A percentile compares a stretch with the other conserved stretches of the same genome.
Evolutionary conservation across 2,888 invertebrate genomes (phyloP).

Genomic region (Epistrophella euchroma): DNA sequence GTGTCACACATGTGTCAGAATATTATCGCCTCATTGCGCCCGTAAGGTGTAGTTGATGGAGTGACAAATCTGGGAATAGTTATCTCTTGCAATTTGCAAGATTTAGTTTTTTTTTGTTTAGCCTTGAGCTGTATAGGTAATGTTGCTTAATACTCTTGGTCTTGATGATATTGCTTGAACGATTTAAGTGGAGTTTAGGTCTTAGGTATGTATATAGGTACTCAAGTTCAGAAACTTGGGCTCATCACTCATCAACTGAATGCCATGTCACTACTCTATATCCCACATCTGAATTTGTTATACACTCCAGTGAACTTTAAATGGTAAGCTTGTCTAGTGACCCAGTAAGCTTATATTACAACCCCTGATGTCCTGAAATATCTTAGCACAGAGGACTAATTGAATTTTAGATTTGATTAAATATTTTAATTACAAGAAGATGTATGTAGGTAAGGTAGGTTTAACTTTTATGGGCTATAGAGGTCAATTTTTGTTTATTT

Average conservation of each 20-base stretch:
- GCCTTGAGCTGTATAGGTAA: constrained; percentile 1
- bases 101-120: constrained; percentile 7
- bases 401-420: too few relatives aligned
- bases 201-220: neutral
- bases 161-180: neutral
- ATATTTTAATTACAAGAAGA: too few relatives aligned
- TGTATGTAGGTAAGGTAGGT: too few relatives aligned
- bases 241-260: neutral
- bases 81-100: constrained; percentile 37
- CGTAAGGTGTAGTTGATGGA: constrained; percentile 55
- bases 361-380: too few relatives aligned
- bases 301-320: neutral
- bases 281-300: neutral
- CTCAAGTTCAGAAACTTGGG: neutral
- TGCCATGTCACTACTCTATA: neutral
- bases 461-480: too few relatives aligned
- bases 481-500: too few relatives aligned
- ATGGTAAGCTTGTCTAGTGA: neutral
- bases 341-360: too few relatives aligned
- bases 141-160: neutral
- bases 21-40: constrained; percentile 63
- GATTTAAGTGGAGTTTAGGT: neutral
- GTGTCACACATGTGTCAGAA: constrained; percentile 60
- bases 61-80: constrained; percentile 53
- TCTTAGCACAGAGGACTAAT: too few relatives aligned